Base-by-base conservation (phyloP, 2,113 vertebrate species). In the Amphiprion ocellaris region DNA sequence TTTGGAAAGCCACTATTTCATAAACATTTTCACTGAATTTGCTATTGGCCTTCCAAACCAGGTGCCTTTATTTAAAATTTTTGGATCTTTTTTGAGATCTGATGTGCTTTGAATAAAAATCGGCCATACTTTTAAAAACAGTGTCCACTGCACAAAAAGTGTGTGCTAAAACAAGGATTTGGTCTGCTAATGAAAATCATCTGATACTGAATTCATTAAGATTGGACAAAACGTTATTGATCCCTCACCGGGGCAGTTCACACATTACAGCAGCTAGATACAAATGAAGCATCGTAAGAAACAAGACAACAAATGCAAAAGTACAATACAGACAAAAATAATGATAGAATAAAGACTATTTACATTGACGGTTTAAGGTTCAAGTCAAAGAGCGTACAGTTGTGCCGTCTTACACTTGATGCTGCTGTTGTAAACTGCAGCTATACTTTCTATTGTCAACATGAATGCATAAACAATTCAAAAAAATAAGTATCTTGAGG, bases 11-110 rank as follows among this genome's bases (percentile, higher is more conserved):
- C 65, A 71, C 53, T 69, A 37, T 8, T 37, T 10, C 23, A 41
- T 41, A 41, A 12, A 10, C 8, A 8, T 78, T 53, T 79, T 28
- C 21, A 66, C 10, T 44, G 50, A 47, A 61, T 50, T 44, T 56
- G 39, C 21, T 21, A 74, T 58, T 58, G n/a, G 37, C 15, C 10
- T 47, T 59, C 60, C 4, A 65, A 37, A 67, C 64, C 2, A 30
- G 10, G n/a, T 24, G 7, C 2, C 19, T 44, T 39, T 4, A 24
- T 30, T 54, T 39, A 3, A 17, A 54, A 41, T 15, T 24, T 54
- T 67, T 37, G 65, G 65, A 39, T 53, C 39, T 19, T 53, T 39
- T 44, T 15, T 44, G 11, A 44, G 14, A 44, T 12, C 5, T 67
- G n/a, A 37, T 23, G n/a, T 67, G 7, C 54, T 65, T 72, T 24